Evolutionary conservation across 2,797 vertebrate species (phyloP), one percentile per base, ranked within the genome.

Genomic region (Chloroceryle amazona): DNA sequence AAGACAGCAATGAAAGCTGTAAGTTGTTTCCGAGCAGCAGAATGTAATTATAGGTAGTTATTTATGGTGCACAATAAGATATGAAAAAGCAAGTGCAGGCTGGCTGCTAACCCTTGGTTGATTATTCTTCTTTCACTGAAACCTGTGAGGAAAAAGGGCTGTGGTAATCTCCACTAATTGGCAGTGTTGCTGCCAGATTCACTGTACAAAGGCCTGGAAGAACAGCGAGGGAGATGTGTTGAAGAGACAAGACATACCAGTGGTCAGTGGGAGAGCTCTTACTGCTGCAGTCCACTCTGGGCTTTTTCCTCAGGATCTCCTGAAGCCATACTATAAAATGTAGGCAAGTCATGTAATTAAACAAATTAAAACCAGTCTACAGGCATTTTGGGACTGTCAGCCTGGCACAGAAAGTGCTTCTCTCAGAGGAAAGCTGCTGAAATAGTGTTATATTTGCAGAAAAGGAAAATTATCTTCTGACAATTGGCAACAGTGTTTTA

Each of bases 351-450:
- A 35, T 42, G 20, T 76, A 85, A 84, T 88, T 68, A 90, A 60
- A 42, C 3, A 7, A 85, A 94, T 93, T 41, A 70, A 94, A 93
- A 75, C 37, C 41, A 85, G 46, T 54, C 71, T 61, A 79, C 67
- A 84, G 78, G 42, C n/a, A 31, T 60, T 89, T 85, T 22, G 68
- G 41, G 42, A 42, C 66, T 92, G 52, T 91, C 74, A 85, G 60
- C 57, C 62, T 81, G 62, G 29, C 42, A 70, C 23, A 72, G 86
- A 47, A 83, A 52, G 31, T 46, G n/a, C 28, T 85, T 47, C 60
- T 80, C 68, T 85, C n/a, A 58, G 41, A 85, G 65, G 57, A 91
- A 94, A 82, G 52, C 81, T 81, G 13, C 21, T 83, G 87, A 83
- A 82, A 72, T 37, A 51, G 29, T 44, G 41, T 52, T 39, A 6